A percentile compares a stretch with the other conserved stretches of the same genome.
Conservation (phyloP, 1,140 invertebrate genomes). For the Leptopilina clavipes region DNA sequence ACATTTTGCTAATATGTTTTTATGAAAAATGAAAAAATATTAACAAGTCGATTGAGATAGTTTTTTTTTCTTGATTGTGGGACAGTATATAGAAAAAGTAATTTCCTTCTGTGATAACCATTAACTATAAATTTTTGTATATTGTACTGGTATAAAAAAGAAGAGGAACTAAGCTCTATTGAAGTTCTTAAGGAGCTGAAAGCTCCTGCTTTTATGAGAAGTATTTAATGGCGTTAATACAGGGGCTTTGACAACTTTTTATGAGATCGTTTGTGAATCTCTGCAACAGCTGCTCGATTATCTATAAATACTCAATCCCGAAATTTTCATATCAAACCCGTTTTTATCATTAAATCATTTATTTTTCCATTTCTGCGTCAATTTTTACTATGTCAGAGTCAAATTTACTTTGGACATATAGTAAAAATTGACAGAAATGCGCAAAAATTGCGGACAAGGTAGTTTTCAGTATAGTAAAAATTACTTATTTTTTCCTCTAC, state of each 20-base stretch:
- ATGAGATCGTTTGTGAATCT: constrained; percentile 26
- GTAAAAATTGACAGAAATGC: no score
- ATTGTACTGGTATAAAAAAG: constrained; percentile 41
- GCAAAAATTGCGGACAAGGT: no score
- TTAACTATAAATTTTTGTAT: constrained; percentile 58
- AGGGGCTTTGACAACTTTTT: constrained; percentile 5
- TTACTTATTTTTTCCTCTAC: no score
- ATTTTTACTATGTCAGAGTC: no score
- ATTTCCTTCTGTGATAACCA: constrained; percentile 55
- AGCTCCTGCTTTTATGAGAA: constrained; percentile 7
- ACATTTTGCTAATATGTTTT: no score
- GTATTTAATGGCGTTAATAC: constrained; percentile 25
- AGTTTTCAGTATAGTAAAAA: no score
- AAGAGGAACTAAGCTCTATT: constrained; percentile 12
- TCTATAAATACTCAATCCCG: neutral
- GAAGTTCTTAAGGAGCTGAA: constrained; percentile 28
- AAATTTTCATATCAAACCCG: neutral
- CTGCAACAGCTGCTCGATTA: neutral
- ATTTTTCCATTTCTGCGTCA: no score
- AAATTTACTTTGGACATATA: no score
- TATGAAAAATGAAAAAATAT: no score
- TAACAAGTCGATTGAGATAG: neutral
- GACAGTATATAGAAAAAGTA: constrained; percentile 57
- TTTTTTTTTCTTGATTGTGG: constrained; percentile 49
- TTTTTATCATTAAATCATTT: no score